Percentiles rank a stretch among this genome's conserved stretches.
phyloP scores from a whole-genome alignment of 2,113 vertebrate genomes.

The Chloropsis hardwickii region DNA sequence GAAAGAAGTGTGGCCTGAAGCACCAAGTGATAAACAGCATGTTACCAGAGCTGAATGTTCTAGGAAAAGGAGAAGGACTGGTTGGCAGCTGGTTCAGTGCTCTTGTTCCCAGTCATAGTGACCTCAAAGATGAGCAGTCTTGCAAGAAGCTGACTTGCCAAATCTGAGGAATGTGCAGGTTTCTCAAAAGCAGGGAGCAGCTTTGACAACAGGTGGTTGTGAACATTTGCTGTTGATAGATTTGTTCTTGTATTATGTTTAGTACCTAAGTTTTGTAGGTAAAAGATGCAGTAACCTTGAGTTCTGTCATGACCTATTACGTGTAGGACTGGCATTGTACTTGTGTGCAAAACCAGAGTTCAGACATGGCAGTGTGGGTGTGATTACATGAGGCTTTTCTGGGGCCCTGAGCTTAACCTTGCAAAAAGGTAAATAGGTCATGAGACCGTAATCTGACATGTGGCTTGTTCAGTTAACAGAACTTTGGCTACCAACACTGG shows the following conservation, averaged over 20 bases:
- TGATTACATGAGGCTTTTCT: not conserved
- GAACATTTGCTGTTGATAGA: accelerated
- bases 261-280: not conserved
- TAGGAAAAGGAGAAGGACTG: not conserved
- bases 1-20: not conserved
- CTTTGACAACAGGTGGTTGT: not conserved
- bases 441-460: not conserved
- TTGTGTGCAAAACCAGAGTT: not conserved
- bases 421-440: not conserved
- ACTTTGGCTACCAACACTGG: not conserved
- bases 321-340: not conserved
- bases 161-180: not conserved
- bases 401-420: not conserved
- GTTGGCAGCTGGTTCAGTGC: not conserved
- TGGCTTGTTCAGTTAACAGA: not conserved
- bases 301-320: accelerated
- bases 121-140: not conserved
- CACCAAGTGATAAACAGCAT: not conserved
- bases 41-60: not conserved
- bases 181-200: not conserved
- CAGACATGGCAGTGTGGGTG: accelerated
- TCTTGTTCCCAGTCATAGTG: not conserved
- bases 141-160: not conserved
- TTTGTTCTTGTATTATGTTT: not conserved
- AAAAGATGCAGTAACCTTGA: not conserved